These are phyloP conservation scores for Agrilus mali DNA, from an alignment of 2,888 invertebrate genomes.

Conservation along the genomic window DNA sequence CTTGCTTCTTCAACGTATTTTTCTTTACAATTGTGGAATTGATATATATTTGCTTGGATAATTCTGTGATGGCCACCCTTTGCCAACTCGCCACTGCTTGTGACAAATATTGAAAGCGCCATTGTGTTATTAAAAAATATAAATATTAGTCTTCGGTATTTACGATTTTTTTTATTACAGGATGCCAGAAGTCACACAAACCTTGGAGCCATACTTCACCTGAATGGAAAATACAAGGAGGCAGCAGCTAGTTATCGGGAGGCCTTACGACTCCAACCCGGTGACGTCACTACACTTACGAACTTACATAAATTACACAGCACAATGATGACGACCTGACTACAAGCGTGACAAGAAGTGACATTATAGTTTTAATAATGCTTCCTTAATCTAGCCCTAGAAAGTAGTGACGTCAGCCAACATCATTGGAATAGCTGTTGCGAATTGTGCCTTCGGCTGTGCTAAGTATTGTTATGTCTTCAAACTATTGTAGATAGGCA, in stretches of 20 bases:
- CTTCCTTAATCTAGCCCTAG: neutral
- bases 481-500: neutral
- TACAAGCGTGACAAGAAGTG: constrained; percentile 8
- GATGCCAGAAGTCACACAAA: constrained; percentile 88
- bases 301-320: constrained; percentile 68
- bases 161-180: constrained; percentile 34
- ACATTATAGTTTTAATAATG: no score
- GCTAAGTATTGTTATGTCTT: neutral
- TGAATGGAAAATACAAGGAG: constrained; percentile 79
- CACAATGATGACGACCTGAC: constrained; percentile 38
- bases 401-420: neutral
- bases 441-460: constrained; percentile 9
- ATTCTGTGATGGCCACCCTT: no score
- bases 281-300: constrained; percentile 75
- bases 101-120: no score
- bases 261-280: constrained; percentile 76
- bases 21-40: no score
- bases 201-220: constrained; percentile 86
- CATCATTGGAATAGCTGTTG: neutral
- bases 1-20: no score
- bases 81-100: no score
- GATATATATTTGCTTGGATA: no score
- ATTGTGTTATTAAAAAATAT: no score
- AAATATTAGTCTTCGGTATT: no score
- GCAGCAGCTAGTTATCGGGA: constrained; percentile 79